These are phyloP conservation scores for Sternotherus odoratus DNA, from an alignment of 2,797 vertebrate genomes.

Conservation along the genomic window DNA sequence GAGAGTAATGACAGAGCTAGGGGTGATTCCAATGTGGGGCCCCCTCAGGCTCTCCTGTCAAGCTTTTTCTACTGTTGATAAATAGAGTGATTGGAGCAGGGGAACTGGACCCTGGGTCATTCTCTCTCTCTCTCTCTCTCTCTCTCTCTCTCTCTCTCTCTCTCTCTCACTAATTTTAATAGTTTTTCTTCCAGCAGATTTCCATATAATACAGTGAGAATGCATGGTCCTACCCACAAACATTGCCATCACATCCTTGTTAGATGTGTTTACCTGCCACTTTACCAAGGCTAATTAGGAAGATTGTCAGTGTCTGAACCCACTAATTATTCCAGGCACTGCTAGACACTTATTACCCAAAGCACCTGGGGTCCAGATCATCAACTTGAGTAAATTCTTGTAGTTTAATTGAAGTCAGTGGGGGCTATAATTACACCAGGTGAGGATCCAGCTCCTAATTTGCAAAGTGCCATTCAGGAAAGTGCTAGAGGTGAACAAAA, in stretches of 20 bases:
- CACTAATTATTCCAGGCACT: not conserved
- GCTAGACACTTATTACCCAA: not conserved
- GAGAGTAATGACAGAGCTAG: not conserved
- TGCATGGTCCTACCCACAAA: not conserved
- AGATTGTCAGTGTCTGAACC: not conserved
- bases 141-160: no score
- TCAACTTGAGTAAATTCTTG: not conserved
- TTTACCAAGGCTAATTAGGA: constrained; percentile 17
- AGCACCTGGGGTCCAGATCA: not conserved
- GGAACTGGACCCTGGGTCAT: not conserved
- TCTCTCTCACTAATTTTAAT: not conserved
- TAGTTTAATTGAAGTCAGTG: not conserved
- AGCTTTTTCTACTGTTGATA: not conserved
- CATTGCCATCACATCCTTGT: not conserved
- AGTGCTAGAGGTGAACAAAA: not conserved
- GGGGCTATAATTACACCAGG: not conserved
- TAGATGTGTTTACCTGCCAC: not conserved
- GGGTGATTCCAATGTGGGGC: not conserved
- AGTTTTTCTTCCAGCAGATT: not conserved
- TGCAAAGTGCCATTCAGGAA: not conserved
- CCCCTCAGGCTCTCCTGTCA: not conserved
- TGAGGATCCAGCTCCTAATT: not conserved
- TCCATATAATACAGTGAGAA: not conserved
- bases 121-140: not conserved
- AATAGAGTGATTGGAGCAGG: not conserved